Conservation (phyloP, 1,140 invertebrate species). For the Drosophila murphyi region DNA sequence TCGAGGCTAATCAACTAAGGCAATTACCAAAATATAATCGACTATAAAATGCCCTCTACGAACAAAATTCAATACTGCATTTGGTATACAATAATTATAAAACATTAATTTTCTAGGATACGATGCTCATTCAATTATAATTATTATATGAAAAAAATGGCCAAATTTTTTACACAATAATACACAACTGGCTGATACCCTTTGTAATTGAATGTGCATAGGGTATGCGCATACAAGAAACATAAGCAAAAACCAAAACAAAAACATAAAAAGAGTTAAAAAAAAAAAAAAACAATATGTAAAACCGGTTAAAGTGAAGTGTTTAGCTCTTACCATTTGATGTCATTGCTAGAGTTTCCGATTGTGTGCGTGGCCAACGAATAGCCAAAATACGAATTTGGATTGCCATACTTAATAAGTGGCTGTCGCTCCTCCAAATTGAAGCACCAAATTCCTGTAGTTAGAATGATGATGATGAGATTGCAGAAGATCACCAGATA, state of each 20-base stretch:
- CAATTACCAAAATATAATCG: conserved; percentile 24
- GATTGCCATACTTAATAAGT: conserved; percentile 75
- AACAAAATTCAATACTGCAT: not conserved
- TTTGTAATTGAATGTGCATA: too few species aligned
- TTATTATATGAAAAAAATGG: too few species aligned
- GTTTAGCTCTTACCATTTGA: conserved; percentile 75
- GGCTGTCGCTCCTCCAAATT: conserved; percentile 80
- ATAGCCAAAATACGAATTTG: conserved; percentile 77
- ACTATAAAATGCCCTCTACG: conserved; percentile 1
- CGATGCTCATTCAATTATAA: too few species aligned
- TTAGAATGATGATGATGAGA: not conserved
- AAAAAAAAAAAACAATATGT: not conserved
- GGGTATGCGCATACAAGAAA: too few species aligned
- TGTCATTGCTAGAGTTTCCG: conserved; percentile 75
- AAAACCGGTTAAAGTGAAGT: conserved; percentile 7
- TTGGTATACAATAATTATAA: too few species aligned
- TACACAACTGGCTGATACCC: not conserved
- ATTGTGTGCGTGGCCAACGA: conserved; percentile 79
- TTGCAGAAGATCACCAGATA: not conserved
- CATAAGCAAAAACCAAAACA: not conserved
- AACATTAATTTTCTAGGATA: too few species aligned
- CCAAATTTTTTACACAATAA: not conserved
- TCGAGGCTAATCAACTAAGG: conserved; percentile 10
- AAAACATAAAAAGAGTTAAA: not conserved
- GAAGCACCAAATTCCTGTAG: conserved; percentile 34